Percentiles rank a stretch among this genome's conserved stretches.
phyloP scores from a whole-genome alignment of 1,140 invertebrate genomes.

The Mylabris phalerata region DNA sequence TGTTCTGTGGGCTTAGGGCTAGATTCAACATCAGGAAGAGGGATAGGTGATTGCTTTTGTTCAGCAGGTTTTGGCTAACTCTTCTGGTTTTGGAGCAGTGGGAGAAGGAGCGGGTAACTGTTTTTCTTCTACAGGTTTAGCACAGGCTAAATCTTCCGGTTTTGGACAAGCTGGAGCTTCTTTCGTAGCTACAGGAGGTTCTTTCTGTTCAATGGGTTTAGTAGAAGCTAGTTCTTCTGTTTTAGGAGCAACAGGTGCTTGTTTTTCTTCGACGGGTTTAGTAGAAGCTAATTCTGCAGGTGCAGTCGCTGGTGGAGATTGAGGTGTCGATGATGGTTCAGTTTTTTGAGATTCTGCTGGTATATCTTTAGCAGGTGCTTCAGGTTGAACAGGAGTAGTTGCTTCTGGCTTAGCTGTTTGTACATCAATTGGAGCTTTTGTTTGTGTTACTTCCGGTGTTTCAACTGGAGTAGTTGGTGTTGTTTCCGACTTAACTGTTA shows the following conservation, averaged over 20 bases:
- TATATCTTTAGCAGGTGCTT: background rate
- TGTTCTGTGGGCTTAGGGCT: conserved; percentile 18
- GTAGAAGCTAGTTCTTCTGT: background rate
- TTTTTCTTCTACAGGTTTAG: conserved; percentile 7
- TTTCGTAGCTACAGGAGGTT: background rate
- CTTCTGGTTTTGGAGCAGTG: background rate
- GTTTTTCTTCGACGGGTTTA: too few species aligned
- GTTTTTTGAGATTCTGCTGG: too few species aligned
- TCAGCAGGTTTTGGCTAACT: background rate
- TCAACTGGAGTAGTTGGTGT: background rate
- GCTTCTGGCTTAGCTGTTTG: background rate
- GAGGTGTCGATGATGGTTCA: too few species aligned
- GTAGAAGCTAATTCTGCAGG: background rate
- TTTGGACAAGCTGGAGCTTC: conserved; percentile 15
- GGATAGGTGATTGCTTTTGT: conserved; percentile 4
- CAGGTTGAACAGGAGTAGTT: background rate
- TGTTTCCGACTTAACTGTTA: background rate
- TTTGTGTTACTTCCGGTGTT: conserved; percentile 5
- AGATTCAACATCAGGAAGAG: conserved; percentile 14
- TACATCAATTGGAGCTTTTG: background rate
- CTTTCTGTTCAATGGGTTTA: background rate
- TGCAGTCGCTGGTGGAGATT: background rate
- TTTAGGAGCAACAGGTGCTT: background rate
- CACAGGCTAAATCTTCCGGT: conserved; percentile 4
- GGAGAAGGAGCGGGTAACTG: background rate